phyloP scores from a whole-genome alignment of 1,140 invertebrate species.

The Triops longicaudatus region DNA sequence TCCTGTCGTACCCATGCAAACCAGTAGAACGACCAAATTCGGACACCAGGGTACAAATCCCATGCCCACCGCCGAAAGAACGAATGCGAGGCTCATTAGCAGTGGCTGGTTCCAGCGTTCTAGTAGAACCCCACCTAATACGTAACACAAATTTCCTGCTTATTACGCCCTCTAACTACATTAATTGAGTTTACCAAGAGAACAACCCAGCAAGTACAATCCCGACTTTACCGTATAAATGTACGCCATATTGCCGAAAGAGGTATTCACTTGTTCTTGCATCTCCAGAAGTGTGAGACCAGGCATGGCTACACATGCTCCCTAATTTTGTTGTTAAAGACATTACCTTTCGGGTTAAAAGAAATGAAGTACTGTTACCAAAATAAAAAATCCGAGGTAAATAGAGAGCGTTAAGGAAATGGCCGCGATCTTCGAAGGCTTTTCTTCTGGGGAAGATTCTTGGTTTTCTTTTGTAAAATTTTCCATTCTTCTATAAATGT shows the following conservation, averaged over 20 bases:
- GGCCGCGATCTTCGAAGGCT: not conserved
- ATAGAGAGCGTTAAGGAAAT: not conserved
- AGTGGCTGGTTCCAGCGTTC: conserved; percentile 33
- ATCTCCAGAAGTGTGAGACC: conserved; percentile 42
- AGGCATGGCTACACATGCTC: conserved; percentile 41
- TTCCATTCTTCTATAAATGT: too few relatives aligned
- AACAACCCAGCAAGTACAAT: conserved; percentile 32
- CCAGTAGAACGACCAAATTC: conserved; percentile 35
- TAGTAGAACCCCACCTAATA: conserved; percentile 32
- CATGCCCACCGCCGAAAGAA: conserved; percentile 30
- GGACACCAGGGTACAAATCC: conserved; percentile 33
- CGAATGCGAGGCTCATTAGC: conserved; percentile 31
- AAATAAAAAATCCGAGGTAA: not conserved
- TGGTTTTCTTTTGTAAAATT: too few relatives aligned
- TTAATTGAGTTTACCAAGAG: conserved; percentile 30
- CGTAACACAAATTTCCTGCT: conserved; percentile 22
- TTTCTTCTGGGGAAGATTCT: too few relatives aligned
- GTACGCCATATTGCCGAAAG: conserved; percentile 30
- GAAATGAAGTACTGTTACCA: not conserved
- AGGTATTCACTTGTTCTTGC: conserved; percentile 35
- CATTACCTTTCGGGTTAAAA: too few relatives aligned
- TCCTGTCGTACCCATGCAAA: conserved; percentile 38
- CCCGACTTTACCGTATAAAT: conserved; percentile 31
- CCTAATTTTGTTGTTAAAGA: conserved; percentile 33
- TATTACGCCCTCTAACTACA: conserved; percentile 16